These are phyloP conservation scores for Aldabrachelys gigantea DNA, from an alignment of 2,113 vertebrate genomes.

Conservation along the genomic window DNA sequence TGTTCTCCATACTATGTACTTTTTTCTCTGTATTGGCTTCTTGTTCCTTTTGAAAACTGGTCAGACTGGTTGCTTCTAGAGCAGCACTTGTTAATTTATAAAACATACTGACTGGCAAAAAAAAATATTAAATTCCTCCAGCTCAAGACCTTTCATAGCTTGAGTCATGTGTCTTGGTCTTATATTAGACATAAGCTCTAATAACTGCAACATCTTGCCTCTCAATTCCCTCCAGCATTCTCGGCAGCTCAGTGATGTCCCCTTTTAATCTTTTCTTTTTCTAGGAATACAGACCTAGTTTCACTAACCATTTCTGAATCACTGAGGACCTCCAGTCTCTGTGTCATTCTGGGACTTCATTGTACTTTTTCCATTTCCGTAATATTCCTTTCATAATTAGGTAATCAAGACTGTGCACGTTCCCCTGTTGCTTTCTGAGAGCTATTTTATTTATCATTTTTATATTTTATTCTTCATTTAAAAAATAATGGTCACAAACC, in stretches of 20 bases:
- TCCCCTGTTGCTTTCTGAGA: constrained; percentile 29
- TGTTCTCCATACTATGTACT: constrained; percentile 52
- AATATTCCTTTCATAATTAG: constrained; percentile 57
- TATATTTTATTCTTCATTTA: constrained; percentile 3
- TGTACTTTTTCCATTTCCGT: constrained; percentile 55
- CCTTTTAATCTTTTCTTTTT: constrained; percentile 64
- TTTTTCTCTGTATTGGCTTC: constrained; percentile 58
- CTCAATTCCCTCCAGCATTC: constrained; percentile 28
- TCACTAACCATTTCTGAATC: constrained; percentile 14
- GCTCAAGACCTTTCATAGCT: constrained; percentile 51
- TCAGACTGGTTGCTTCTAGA: constrained; percentile 57
- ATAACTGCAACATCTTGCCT: constrained; percentile 9
- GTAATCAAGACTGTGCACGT: constrained; percentile 39
- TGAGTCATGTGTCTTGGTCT: constrained; percentile 50
- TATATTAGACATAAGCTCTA: constrained; percentile 60
- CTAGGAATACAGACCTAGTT: constrained; percentile 47
- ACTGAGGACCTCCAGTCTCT: neutral
- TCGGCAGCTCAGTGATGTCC: constrained; percentile 18
- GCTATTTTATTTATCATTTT: constrained; percentile 61
- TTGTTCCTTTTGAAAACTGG: constrained; percentile 63
- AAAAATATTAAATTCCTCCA: constrained; percentile 54
- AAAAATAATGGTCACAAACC: neutral
- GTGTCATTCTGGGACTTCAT: constrained; percentile 53
- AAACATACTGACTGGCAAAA: constrained; percentile 70
- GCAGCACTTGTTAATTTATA: constrained; percentile 64